Evolutionary conservation across 1,140 invertebrate genomes (phyloP).

Genomic region (Metaphire vulgaris): DNA sequence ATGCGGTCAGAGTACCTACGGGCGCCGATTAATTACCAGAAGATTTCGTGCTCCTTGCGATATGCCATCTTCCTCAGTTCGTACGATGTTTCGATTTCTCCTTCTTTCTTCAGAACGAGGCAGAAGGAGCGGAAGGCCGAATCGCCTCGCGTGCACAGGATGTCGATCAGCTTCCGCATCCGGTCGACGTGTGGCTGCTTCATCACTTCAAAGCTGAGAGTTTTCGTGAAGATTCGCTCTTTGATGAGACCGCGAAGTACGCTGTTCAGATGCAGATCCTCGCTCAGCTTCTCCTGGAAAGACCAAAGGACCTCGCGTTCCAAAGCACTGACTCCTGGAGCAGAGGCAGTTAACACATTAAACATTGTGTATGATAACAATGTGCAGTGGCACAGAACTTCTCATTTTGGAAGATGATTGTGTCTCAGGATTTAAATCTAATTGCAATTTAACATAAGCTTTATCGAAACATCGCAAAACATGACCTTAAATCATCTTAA

Average conservation of each 20-base stretch:
- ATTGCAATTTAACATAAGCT: too few species aligned
- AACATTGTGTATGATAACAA: too few species aligned
- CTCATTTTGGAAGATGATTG: too few species aligned
- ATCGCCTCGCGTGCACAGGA: slow-evolving; percentile 9
- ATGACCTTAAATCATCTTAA: too few species aligned
- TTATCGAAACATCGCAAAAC: too few species aligned
- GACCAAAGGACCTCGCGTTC: slow-evolving; percentile 17
- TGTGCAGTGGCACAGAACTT: too few species aligned
- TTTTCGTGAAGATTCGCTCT: slow-evolving; percentile 22
- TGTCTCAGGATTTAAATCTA: too few species aligned
- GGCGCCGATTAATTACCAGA: too few species aligned
- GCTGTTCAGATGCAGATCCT: slow-evolving; percentile 20
- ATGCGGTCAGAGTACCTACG: too few species aligned
- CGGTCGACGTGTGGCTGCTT: slow-evolving; percentile 19
- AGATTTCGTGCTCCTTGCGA: slow-evolving; percentile 22
- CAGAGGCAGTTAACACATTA: too few species aligned
- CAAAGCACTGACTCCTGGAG: not conserved
- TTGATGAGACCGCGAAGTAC: slow-evolving; percentile 22
- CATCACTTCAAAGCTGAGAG: slow-evolving; percentile 27
- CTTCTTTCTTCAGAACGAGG: slow-evolving; percentile 14
- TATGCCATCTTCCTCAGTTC: slow-evolving; percentile 17
- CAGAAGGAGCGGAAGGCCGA: slow-evolving; percentile 24
- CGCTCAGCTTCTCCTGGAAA: slow-evolving; percentile 1
- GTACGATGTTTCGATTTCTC: slow-evolving; percentile 15
- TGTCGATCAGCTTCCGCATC: slow-evolving; percentile 17